Evolutionary conservation across 1,140 invertebrate species (phyloP).

Genomic region (Papilio aristodemus): DNA sequence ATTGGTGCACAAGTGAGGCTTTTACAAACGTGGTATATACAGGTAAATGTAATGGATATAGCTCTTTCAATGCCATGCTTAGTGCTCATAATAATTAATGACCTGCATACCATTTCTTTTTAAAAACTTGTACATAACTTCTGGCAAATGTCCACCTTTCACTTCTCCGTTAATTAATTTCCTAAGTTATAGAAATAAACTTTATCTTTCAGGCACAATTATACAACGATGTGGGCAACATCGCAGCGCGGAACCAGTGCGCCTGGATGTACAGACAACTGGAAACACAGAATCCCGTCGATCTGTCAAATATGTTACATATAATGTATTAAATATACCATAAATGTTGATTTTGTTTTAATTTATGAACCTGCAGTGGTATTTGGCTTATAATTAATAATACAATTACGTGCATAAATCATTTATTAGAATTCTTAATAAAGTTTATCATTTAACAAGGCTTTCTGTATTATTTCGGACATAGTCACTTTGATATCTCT

Average conservation of each 20-base stretch:
- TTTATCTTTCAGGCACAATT: conserved; percentile 79
- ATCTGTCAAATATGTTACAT: conserved; percentile 70
- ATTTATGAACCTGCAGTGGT: too few relatives aligned
- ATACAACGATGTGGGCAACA: conserved; percentile 85
- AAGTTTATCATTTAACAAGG: conserved; percentile 81
- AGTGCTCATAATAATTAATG: too few relatives aligned
- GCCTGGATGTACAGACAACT: conserved; percentile 86
- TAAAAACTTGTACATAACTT: too few relatives aligned
- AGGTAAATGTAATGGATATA: conserved; percentile 77
- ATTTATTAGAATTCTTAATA: conserved; percentile 67
- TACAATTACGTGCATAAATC: conserved; percentile 25
- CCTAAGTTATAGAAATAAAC: conserved; percentile 32
- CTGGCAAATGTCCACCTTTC: too few relatives aligned
- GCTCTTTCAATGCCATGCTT: too few relatives aligned
- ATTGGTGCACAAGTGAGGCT: conserved; percentile 87
- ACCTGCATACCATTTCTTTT: too few relatives aligned
- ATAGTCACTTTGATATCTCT: conserved; percentile 84
- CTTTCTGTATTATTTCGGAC: conserved; percentile 81
- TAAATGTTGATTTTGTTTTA: conserved; percentile 5
- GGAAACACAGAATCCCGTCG: conserved; percentile 83
- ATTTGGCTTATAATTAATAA: not conserved
- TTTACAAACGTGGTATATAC: conserved; percentile 86
- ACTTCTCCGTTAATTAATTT: too few relatives aligned
- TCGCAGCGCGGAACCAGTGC: conserved; percentile 85
- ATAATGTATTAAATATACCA: conserved; percentile 62